A percentile compares a stretch with the other conserved stretches of the same genome.
These are phyloP conservation scores for Scaptomyza graminum DNA, from an alignment of 1,140 invertebrate genomes.

Conservation along the genomic window DNA sequence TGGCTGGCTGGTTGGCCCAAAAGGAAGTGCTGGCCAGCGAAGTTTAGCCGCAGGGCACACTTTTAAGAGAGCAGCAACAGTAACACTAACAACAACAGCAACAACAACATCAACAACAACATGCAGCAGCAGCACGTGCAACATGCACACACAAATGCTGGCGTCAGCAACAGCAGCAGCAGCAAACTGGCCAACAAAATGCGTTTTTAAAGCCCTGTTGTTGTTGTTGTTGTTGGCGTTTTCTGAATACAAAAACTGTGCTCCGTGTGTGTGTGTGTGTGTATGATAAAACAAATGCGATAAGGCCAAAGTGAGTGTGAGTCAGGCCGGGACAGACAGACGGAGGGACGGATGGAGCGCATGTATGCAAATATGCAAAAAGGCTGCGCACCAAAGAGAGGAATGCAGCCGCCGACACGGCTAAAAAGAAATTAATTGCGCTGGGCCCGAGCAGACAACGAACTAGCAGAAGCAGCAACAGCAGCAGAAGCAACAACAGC, in stretches of 20 bases:
- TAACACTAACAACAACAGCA: conserved; percentile 29
- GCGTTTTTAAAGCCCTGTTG: conserved; percentile 64
- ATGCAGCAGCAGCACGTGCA: conserved; percentile 63
- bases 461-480: conserved; percentile 32
- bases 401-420: conserved; percentile 77
- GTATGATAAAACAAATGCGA: conserved; percentile 80
- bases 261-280: conserved; percentile 40
- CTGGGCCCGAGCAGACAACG: conserved; percentile 62
- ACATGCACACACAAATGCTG: conserved; percentile 54
- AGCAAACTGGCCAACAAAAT: conserved; percentile 60
- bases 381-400: conserved; percentile 61
- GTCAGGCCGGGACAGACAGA: conserved; percentile 46
- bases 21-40: conserved; percentile 68
- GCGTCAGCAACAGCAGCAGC: conserved; percentile 57
- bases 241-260: conserved; percentile 24
- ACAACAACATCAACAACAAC: conserved; percentile 39
- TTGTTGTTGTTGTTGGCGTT: conserved; percentile 15
- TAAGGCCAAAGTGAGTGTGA: conserved; percentile 76
- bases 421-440: conserved; percentile 82
- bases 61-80: conserved; percentile 46
- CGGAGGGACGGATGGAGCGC: background rate
- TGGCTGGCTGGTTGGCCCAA: conserved; percentile 22
- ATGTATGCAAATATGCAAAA: conserved; percentile 77
- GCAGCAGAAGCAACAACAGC: conserved; percentile 33
- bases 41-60: conserved; percentile 75